Conservation (phyloP, 2,113 vertebrate genomes). For the Dasyprocta punctata region DNA sequence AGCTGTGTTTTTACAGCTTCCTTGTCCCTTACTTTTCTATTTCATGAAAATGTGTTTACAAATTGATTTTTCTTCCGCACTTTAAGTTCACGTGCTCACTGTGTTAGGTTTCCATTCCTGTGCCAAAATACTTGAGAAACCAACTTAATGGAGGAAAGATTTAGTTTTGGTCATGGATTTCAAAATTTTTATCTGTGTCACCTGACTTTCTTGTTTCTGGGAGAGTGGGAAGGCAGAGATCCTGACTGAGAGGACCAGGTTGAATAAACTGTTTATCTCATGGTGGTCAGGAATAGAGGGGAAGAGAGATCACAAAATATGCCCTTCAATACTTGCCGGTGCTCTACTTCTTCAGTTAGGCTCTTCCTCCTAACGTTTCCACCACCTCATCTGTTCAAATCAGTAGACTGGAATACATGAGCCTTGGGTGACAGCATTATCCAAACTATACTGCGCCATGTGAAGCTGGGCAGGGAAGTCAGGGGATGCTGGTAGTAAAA, state of each 20-base stretch:
- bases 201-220: background rate
- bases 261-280: background rate
- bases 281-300: background rate
- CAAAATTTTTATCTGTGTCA: background rate
- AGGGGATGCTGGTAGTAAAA: background rate
- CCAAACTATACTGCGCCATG: background rate
- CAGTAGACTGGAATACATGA: background rate
- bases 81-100: background rate
- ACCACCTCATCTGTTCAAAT: background rate
- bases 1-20: background rate
- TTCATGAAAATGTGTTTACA: background rate
- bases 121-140: background rate
- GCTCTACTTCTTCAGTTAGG: background rate
- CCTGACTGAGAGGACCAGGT: background rate
- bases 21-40: background rate
- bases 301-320: background rate
- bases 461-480: background rate
- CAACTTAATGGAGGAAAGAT: background rate
- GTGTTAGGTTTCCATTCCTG: background rate
- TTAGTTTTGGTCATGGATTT: background rate
- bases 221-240: background rate
- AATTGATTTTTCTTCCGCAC: background rate
- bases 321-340: no score
- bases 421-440: background rate
- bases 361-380: background rate